Evolutionary conservation across 2,113 vertebrate species (phyloP).

Genomic region (Podarcis cretensis): DNA sequence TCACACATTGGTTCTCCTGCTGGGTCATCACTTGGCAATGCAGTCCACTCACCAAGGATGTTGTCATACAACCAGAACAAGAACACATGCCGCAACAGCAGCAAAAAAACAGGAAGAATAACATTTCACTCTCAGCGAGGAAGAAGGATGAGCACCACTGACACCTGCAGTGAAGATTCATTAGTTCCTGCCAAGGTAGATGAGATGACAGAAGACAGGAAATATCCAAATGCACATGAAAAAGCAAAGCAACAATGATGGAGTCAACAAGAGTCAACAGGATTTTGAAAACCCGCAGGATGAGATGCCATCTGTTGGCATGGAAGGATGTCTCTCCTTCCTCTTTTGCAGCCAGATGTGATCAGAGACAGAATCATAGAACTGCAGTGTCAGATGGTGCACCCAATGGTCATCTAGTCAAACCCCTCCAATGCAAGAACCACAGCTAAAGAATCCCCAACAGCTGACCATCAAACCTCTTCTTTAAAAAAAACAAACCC

Average conservation of each 20-base stretch:
- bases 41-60: accelerated
- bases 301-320: not conserved
- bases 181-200: not conserved
- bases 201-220: not conserved
- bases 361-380: not conserved
- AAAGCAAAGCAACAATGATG: accelerated
- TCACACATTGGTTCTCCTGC: not conserved
- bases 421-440: too few species aligned
- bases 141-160: not conserved
- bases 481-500: too few species aligned
- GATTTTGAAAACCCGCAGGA: not conserved
- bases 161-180: not conserved
- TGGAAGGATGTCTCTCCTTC: too few species aligned
- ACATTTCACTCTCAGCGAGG: not conserved
- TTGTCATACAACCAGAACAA: not conserved
- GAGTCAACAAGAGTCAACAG: not conserved
- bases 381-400: too few species aligned
- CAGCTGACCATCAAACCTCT: too few species aligned
- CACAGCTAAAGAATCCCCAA: too few species aligned
- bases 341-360: not conserved
- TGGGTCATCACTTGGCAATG: not conserved
- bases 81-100: not conserved
- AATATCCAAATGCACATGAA: not conserved
- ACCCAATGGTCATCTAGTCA: too few species aligned
- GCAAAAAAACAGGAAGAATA: not conserved